Base-by-base conservation (phyloP, 2,113 vertebrate species). In the Xenopus laevis region DNA sequence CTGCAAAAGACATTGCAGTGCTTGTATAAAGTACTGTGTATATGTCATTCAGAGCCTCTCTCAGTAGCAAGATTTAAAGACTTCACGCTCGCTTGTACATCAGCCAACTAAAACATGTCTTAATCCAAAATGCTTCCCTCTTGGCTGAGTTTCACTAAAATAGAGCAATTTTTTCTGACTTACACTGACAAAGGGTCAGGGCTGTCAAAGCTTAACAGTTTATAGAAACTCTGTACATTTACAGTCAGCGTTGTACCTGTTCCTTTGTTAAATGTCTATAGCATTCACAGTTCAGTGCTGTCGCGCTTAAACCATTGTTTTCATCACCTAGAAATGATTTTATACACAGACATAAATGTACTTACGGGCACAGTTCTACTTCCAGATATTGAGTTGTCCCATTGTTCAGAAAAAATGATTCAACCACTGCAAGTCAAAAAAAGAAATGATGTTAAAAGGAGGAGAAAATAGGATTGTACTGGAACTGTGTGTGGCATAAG, bases 401-500 rank as follows among this genome's bases (percentile, higher is more conserved):
- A 44, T 55, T 83, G 18, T 81, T 82, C n/a, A 77, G 72, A 65
- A 78, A 80, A 82, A 81, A 80, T 10, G 60, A 72, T 81, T 84
- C 66, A 79, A 67, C 66, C 83, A 74, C 73, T 82, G 30, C 1
- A 81, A 69, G 50, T 10, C 59, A 66, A 62, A 18, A 27, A 74
- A 77, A 0, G 44, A 45, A 45, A 40, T 0, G 15, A 3, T 17
- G 60, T 63, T 62, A 63, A 13, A 23, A 46, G 18, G 62, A 57
- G 18, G 23, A 45, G 30, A 64, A 23, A 70, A 68, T 77, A 45
- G 60, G 33, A 30, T 10, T 62, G 68, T 75, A 62, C 50, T 61
- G 66, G 71, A 12, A 20, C 21, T 58, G 68, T 65, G 59, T 47
- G 64, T 59, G 53, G 66, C 64, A 68, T 55, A 74, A 27, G n/a